Conservation (phyloP, 2,113 vertebrate genomes). For the Malaclemys terrapin region DNA sequence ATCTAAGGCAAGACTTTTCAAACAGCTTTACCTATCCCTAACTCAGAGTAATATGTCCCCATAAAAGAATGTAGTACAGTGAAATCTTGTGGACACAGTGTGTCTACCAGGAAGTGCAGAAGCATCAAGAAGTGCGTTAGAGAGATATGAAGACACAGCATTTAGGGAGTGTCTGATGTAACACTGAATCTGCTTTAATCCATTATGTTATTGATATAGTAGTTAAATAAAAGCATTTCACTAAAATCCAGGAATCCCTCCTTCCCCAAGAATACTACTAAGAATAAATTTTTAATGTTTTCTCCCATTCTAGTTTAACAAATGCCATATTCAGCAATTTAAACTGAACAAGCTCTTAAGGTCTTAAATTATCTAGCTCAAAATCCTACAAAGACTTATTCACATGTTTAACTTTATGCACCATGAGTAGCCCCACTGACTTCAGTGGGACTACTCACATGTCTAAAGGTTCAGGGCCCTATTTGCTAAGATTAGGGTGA, state of each 20-base stretch:
- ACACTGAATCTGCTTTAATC: background rate
- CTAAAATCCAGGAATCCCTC: background rate
- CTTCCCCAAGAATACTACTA: background rate
- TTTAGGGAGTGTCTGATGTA: background rate
- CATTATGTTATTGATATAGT: background rate
- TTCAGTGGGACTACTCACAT: background rate
- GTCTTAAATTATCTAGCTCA: background rate
- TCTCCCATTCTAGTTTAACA: background rate
- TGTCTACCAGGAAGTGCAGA: fast-evolving
- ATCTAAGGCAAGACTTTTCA: background rate
- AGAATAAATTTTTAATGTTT: background rate
- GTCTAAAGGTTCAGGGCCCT: background rate
- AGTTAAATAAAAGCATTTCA: background rate
- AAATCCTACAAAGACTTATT: background rate
- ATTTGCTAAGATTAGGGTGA: background rate
- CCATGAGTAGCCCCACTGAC: background rate
- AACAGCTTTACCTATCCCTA: fast-evolving
- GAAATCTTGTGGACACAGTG: fast-evolving
- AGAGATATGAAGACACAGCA: fast-evolving
- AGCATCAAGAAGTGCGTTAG: background rate
- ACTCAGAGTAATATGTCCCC: background rate
- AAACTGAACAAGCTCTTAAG: background rate
- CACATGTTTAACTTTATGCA: background rate
- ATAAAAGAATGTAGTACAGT: fast-evolving
- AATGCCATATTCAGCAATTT: background rate